Percentiles rank a stretch among this genome's conserved stretches.
Conservation (phyloP, 1,140 invertebrate species). For the Lepidurus apus region DNA sequence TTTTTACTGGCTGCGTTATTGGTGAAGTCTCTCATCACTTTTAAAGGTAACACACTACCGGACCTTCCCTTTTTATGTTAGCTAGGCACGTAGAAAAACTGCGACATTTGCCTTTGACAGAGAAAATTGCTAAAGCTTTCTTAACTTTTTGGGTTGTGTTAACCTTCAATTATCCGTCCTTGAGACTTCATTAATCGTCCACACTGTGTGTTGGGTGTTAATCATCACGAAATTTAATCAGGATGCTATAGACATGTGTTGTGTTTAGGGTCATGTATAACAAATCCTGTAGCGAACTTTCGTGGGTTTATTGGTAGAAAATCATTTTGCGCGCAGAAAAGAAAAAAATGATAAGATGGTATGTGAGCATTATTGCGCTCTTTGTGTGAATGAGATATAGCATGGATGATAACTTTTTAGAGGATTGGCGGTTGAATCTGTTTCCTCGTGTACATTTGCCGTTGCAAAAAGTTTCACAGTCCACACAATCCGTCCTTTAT, state of each 20-base stretch:
- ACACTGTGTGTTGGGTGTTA: constrained; percentile 19
- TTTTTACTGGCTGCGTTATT: neutral
- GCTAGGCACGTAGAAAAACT: neutral
- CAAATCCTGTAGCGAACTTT: neutral
- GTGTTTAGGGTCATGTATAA: neutral
- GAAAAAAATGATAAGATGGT: neutral
- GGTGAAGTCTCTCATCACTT: neutral
- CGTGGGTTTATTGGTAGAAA: neutral
- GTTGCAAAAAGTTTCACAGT: constrained; percentile 10
- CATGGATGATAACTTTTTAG: neutral
- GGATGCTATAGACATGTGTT: neutral
- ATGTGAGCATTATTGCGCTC: too few species aligned
- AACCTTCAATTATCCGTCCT: constrained; percentile 21
- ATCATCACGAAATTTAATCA: constrained; percentile 19
- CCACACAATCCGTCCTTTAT: constrained; percentile 12
- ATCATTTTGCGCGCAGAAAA: neutral
- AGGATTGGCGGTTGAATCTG: neutral
- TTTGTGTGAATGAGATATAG: neutral
- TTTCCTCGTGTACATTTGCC: neutral
- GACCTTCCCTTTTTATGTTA: neutral
- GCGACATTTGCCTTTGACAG: neutral
- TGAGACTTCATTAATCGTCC: constrained; percentile 19
- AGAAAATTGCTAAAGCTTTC: neutral
- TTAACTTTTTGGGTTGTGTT: neutral
- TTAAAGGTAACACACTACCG: neutral